Evolutionary conservation across 1,140 invertebrate genomes (phyloP).

Genomic region (Galendromus occidentalis): DNA sequence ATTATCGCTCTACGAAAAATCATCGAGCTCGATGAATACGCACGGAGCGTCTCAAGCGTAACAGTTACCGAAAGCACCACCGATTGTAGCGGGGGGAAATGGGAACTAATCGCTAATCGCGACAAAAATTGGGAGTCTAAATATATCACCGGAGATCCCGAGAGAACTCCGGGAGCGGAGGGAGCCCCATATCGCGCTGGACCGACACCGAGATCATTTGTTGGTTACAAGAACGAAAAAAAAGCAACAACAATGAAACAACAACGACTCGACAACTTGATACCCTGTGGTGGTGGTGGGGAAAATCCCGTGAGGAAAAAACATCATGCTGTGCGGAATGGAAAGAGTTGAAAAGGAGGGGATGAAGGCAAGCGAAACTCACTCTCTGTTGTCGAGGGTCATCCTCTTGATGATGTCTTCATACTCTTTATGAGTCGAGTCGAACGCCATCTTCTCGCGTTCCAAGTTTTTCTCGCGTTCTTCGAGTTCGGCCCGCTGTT

Average conservation of each 20-base stretch:
- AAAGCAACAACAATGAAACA: background rate
- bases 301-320: background rate
- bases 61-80: too few species aligned
- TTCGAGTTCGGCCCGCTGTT: slow-evolving; percentile 8
- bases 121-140: too few species aligned
- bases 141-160: too few species aligned
- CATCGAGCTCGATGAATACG: background rate
- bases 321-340: background rate
- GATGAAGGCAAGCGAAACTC: background rate
- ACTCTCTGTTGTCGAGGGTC: slow-evolving; percentile 10
- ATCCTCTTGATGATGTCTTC: background rate
- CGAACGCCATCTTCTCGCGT: background rate
- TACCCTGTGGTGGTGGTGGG: background rate
- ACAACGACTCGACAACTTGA: background rate
- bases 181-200: too few species aligned
- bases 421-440: background rate
- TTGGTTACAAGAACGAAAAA: background rate
- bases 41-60: too few species aligned
- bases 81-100: too few species aligned
- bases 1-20: too few species aligned
- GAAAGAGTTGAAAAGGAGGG: background rate
- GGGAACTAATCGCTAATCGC: too few species aligned
- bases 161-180: too few species aligned
- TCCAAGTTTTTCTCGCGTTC: slow-evolving; percentile 1
- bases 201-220: background rate